Conservation (phyloP, 2,113 vertebrate genomes). For the Platysteira castanea region DNA sequence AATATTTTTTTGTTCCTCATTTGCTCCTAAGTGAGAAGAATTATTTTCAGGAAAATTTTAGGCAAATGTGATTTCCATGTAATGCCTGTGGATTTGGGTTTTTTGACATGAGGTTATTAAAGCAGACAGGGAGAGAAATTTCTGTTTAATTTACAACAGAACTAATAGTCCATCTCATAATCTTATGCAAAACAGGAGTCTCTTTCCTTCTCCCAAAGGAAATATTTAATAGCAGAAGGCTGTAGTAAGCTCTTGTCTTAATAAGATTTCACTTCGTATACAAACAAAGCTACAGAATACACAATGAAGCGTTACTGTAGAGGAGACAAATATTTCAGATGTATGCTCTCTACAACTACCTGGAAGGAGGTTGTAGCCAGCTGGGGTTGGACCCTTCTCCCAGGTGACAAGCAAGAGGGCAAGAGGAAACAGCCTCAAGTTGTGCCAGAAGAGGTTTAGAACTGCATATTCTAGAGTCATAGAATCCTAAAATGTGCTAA, state of each 20-base stretch:
- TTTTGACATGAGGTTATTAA: constrained; percentile 27
- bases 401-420: background rate
- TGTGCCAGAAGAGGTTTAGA: background rate
- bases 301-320: background rate
- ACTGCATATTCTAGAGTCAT: background rate
- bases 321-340: background rate
- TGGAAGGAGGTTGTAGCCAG: background rate
- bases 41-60: background rate
- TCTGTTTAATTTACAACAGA: constrained; percentile 30
- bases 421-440: background rate
- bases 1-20: background rate
- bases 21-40: background rate
- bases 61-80: background rate
- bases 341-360: background rate
- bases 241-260: background rate
- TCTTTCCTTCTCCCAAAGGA: background rate
- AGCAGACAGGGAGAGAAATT: constrained; percentile 13
- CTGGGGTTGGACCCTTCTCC: background rate
- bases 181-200: constrained; percentile 39
- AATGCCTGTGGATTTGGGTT: background rate
- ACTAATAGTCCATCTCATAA: constrained; percentile 20
- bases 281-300: constrained; percentile 9
- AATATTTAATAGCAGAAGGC: constrained; percentile 2
- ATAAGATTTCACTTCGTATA: background rate
- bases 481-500: background rate